Base-by-base conservation (phyloP, 2,888 invertebrate genomes). In the Acronicta psi region DNA sequence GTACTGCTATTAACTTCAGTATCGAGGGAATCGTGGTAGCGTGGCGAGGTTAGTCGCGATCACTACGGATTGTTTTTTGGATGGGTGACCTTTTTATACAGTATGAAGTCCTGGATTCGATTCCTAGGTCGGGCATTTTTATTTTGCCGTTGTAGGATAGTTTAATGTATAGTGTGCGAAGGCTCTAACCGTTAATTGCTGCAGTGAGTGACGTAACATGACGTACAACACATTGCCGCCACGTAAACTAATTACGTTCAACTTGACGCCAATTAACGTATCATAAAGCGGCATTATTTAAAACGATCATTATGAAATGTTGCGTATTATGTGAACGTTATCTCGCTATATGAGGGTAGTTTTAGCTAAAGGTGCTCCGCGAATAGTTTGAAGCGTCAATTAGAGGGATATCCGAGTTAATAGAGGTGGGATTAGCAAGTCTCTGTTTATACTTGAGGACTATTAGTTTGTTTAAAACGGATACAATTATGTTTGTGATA, bases 261-360 rank as follows among this genome's bases (percentile, higher is more conserved):
- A 59, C 41, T 60, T 31, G 41, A 44, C 37, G 38, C 16, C 36
- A 58, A 67, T 71, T 67, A 46, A 37, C 53, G 34, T 64, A 40
- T 52, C 51, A 36, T 58, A 45, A 37, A 55, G 25, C 37, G 31
- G 16, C 49, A n/a, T 51, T 54, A 60, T 57, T 57, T 54, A 20
- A 54, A 42, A 51, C 43, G 23, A 57, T 54, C 23, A 51, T 47
- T 36, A 42, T 54, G 16, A 29, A 34, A 50, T 59, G 70, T 45
- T 38, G 23, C 34, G 23, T 13, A 17, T 47, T 51, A 38, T 14
- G n/a, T 20, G 17, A 38, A 29, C 52, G 2, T 53, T 69, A n/a
- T 23, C 40, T 7, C 20, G 36, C 18, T 29, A 17, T 50, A 34
- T 6, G 37, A 11, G 40, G 11, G 36, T 41, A 37, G 43, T 44